Evolutionary conservation across 2,888 invertebrate species (phyloP).

Genomic region (Panorpa germanica): DNA sequence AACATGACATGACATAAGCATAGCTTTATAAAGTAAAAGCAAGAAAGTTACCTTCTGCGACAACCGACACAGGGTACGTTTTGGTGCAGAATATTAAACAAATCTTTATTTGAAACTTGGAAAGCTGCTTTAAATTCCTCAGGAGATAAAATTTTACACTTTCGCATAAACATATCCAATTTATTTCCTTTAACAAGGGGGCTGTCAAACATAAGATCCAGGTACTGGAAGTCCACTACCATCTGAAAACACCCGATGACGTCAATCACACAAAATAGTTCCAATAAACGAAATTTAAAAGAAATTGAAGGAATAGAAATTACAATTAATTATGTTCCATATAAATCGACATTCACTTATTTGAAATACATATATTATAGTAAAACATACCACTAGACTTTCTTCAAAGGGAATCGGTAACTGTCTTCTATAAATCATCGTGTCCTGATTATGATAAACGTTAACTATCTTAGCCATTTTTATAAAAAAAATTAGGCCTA

Average conservation of each 20-base stretch:
- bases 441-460: too few relatives aligned
- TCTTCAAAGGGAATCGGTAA: too few relatives aligned
- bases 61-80: constrained; percentile 91
- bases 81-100: constrained; percentile 71
- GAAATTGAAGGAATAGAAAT: constrained; percentile 12
- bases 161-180: constrained; percentile 67
- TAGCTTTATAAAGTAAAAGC: too few relatives aligned
- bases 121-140: constrained; percentile 65
- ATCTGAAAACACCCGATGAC: constrained; percentile 40
- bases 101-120: constrained; percentile 64
- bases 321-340: constrained; percentile 27
- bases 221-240: constrained; percentile 80
- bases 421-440: too few relatives aligned
- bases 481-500: too few relatives aligned
- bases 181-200: constrained; percentile 64
- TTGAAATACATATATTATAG: constrained; percentile 22
- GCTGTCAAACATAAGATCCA: constrained; percentile 69
- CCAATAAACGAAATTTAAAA: too few relatives aligned
- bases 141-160: constrained; percentile 56
- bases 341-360: constrained; percentile 23
- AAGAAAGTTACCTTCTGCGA: constrained; percentile 50
- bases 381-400: too few relatives aligned
- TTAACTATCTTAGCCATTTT: too few relatives aligned
- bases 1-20: too few relatives aligned
- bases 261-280: constrained; percentile 14